phyloP scores from a whole-genome alignment of 2,888 invertebrate species.

The Ectropis crepuscularia region DNA sequence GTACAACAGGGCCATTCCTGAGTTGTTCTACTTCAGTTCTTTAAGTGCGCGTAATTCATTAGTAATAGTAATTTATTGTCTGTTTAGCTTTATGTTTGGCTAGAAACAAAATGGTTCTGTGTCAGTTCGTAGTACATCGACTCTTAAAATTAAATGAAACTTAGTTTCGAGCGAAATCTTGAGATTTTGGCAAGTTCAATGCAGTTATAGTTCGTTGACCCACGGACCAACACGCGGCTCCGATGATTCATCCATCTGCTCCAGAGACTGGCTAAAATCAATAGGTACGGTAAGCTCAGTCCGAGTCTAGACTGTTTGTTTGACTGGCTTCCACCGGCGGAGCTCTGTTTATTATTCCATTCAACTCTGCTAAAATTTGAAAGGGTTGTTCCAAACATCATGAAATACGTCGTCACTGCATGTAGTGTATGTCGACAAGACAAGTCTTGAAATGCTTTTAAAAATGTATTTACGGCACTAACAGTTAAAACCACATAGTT shows the following conservation, averaged over 20 bases:
- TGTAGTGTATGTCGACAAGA: background rate
- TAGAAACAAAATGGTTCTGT: no score
- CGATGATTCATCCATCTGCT: slow-evolving; percentile 21
- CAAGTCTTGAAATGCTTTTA: no score
- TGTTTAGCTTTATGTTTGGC: no score
- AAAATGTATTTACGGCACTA: no score
- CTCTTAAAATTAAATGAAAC: background rate
- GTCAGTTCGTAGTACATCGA: no score
- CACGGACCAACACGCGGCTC: slow-evolving; percentile 13
- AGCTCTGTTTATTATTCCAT: slow-evolving; percentile 12
- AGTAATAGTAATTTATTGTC: no score
- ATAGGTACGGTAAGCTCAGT: slow-evolving; percentile 12
- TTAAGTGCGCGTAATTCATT: no score
- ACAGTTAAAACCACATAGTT: no score
- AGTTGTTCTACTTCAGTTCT: no score
- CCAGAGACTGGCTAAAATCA: slow-evolving; percentile 24
- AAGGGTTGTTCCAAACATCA: background rate
- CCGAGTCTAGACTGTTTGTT: slow-evolving; percentile 19
- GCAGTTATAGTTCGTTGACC: slow-evolving; percentile 27
- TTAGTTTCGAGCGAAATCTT: slow-evolving; percentile 7
- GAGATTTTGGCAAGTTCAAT: slow-evolving; percentile 20
- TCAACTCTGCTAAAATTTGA: background rate
- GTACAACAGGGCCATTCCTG: no score
- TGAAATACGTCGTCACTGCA: background rate
- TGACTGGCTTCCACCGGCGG: background rate